Conservation (phyloP, 2,113 vertebrate genomes). For the Muscicapa adusta region DNA sequence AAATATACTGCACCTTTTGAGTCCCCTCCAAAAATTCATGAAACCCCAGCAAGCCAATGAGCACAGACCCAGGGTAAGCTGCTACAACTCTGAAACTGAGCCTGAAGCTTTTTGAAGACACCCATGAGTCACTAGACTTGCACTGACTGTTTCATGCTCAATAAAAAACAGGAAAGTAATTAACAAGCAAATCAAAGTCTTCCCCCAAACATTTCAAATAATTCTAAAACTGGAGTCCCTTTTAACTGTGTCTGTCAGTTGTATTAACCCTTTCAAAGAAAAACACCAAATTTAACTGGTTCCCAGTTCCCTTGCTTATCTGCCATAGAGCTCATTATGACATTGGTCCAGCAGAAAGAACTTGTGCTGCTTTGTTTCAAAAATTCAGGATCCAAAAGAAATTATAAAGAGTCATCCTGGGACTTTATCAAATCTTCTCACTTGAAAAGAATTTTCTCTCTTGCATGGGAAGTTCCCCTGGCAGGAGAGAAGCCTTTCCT, state of each 20-base stretch:
- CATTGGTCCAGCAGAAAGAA: background rate
- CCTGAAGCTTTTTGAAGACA: background rate
- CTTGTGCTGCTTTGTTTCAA: background rate
- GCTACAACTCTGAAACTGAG: background rate
- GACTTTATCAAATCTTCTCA: background rate
- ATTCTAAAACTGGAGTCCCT: background rate
- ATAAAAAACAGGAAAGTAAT: constrained; percentile 1
- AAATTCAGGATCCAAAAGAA: background rate
- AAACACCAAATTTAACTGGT: background rate
- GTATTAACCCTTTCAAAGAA: background rate
- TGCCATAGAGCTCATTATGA: background rate
- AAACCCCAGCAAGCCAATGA: background rate
- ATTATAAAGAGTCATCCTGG: background rate
- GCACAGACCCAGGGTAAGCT: background rate
- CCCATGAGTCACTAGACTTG: background rate
- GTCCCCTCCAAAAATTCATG: background rate
- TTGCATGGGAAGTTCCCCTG: background rate
- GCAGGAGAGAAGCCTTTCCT: background rate
- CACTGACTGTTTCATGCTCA: background rate
- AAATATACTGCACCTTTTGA: background rate
- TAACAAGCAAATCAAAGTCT: background rate
- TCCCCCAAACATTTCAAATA: background rate
- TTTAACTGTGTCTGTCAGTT: background rate
- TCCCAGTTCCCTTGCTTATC: background rate
- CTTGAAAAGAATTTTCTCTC: background rate